phyloP scores from a whole-genome alignment of 2,888 invertebrate genomes.

The Beris morrisii region DNA sequence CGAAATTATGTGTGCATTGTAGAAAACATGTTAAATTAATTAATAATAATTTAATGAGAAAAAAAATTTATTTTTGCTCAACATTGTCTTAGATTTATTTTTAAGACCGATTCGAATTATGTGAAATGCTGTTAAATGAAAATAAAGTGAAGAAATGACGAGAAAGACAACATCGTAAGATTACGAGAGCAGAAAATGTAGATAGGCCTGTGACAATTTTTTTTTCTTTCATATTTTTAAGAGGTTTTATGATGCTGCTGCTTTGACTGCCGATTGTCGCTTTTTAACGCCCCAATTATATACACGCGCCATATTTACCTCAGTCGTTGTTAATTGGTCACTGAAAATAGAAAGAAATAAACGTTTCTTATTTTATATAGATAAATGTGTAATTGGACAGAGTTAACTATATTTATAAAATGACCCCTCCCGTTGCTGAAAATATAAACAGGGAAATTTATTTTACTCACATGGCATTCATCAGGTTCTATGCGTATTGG shows the following conservation, averaged over 20 bases:
- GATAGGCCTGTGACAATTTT: slow-evolving; percentile 7
- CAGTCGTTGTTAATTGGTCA: slow-evolving; percentile 97
- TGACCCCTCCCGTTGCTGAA: no score
- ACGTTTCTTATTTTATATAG: not conserved
- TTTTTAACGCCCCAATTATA: slow-evolving; percentile 98
- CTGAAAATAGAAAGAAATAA: slow-evolving; percentile 56
- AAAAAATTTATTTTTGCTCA: no score
- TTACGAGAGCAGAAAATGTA: not conserved
- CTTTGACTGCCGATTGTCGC: slow-evolving; percentile 72
- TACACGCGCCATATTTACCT: slow-evolving; percentile 98
- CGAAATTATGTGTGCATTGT: no score
- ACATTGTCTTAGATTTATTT: no score
- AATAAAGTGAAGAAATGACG: no score
- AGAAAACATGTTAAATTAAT: no score
- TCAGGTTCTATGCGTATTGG: no score
- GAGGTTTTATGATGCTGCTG: slow-evolving; percentile 31
- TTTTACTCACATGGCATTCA: no score
- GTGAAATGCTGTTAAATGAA: no score
- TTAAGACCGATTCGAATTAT: no score
- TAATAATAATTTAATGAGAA: no score
- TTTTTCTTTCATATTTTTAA: not conserved
- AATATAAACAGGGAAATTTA: no score
- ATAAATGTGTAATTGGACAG: not conserved
- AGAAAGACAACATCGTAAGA: not conserved
- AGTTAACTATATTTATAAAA: not conserved